Conservation (phyloP, 1,140 invertebrate species). For the Penaeus indicus region DNA sequence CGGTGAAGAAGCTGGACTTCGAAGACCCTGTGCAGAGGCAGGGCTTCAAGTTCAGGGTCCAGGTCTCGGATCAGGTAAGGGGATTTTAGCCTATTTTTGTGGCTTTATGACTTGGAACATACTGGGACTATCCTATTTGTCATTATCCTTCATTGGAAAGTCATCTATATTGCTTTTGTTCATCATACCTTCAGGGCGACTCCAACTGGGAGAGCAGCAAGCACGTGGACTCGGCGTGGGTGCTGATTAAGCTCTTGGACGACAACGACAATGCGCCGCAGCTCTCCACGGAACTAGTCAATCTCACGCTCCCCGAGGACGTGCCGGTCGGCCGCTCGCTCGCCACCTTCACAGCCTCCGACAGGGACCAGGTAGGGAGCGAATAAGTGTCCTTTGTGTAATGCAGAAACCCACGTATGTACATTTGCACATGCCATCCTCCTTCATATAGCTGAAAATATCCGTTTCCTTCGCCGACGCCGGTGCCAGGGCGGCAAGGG, state of each 20-base stretch:
- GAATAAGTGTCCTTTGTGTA: neutral
- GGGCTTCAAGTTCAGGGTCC: conserved; percentile 85
- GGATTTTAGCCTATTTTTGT: neutral
- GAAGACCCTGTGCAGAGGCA: conserved; percentile 85
- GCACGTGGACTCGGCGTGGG: conserved; percentile 44
- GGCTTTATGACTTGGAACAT: neutral
- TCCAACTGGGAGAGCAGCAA: conserved; percentile 24
- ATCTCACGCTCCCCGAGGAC: conserved; percentile 95
- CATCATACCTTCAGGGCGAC: neutral
- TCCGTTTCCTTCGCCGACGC: conserved; percentile 88
- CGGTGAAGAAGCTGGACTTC: conserved; percentile 88
- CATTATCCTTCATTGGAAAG: neutral
- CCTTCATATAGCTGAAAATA: conserved; percentile 81
- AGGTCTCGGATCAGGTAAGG: conserved; percentile 87
- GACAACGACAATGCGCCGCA: conserved; percentile 90
- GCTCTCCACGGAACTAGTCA: conserved; percentile 78
- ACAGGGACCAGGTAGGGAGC: conserved; percentile 77
- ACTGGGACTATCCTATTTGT: no score
- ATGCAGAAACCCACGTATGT: neutral
- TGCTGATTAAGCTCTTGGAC: conserved; percentile 89
- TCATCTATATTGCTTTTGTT: neutral
- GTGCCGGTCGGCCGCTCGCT: conserved; percentile 87
- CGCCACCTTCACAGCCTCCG: conserved; percentile 81
- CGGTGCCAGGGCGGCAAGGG: conserved; percentile 89
- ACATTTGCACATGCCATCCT: neutral